A percentile compares a stretch with the other conserved stretches of the same genome.
These are phyloP conservation scores for Julus scanicus DNA, from an alignment of 2,888 invertebrate genomes.

Conservation along the genomic window DNA sequence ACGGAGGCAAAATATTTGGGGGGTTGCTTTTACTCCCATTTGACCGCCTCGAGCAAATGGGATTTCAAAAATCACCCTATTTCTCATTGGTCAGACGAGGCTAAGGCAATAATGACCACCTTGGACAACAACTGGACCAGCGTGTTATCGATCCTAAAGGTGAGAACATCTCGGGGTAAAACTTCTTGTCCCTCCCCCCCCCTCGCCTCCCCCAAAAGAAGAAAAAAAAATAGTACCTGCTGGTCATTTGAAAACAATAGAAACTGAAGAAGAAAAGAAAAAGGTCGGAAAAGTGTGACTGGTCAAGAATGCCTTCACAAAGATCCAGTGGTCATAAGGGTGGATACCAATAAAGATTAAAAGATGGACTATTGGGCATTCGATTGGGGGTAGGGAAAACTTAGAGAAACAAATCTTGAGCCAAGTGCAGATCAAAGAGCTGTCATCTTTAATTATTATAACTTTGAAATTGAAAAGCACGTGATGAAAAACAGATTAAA, in stretches of 20 bases:
- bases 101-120: constrained; percentile 34
- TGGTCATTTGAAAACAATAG: not conserved
- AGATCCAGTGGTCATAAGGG: not conserved
- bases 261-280: too few species aligned
- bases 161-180: not conserved
- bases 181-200: not conserved
- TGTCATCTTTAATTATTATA: too few species aligned
- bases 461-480: not conserved
- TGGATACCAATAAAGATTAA: constrained; percentile 37
- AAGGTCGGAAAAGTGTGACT: not conserved
- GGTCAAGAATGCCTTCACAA: not conserved
- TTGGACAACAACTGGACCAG: not conserved
- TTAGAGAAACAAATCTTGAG: too few species aligned
- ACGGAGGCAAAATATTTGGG: constrained; percentile 28
- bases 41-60: not conserved
- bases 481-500: too few species aligned
- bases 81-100: not conserved
- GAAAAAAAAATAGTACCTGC: not conserved
- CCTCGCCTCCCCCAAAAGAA: too few species aligned
- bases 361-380: not conserved
- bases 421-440: not conserved
- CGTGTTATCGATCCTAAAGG: constrained; percentile 10
- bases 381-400: not conserved
- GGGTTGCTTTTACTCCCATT: not conserved
- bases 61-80: not conserved